Evolutionary conservation across 2,888 invertebrate species (phyloP).

Genomic region (Dicycla oo): DNA sequence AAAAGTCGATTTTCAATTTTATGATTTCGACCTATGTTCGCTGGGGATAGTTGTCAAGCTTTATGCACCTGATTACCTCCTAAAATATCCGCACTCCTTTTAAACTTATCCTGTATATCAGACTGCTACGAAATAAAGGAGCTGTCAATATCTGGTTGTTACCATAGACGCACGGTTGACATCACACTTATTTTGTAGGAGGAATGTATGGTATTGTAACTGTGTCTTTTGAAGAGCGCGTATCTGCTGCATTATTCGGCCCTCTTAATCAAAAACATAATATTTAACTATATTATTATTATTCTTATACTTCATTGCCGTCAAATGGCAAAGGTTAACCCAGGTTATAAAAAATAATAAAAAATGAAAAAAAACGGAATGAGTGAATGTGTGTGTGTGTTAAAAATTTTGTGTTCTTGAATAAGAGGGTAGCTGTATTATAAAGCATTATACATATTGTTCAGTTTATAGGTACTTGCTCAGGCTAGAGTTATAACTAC

Average conservation of each 20-base stretch:
- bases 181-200: not conserved
- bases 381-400: too few species aligned
- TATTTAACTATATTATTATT: not conserved
- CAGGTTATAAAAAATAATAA: too few species aligned
- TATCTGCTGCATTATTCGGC: too few species aligned
- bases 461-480: not conserved
- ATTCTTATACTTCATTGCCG: not conserved
- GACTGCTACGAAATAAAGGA: not conserved
- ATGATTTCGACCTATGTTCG: too few species aligned
- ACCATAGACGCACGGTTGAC: not conserved
- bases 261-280: not conserved
- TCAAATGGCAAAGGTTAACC: not conserved
- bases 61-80: too few species aligned
- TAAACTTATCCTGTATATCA: too few species aligned
- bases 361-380: too few species aligned
- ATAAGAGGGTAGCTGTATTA: not conserved
- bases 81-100: too few species aligned
- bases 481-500: not conserved
- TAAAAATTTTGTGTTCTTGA: not conserved
- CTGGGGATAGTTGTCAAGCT: too few species aligned
- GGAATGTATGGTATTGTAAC: not conserved
- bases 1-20: too few species aligned
- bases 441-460: slow-evolving; percentile 7
- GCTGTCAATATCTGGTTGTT: not conserved
- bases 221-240: not conserved